Evolutionary conservation across 2,888 invertebrate genomes (phyloP).

Genomic region (Pelosia muscerda): DNA sequence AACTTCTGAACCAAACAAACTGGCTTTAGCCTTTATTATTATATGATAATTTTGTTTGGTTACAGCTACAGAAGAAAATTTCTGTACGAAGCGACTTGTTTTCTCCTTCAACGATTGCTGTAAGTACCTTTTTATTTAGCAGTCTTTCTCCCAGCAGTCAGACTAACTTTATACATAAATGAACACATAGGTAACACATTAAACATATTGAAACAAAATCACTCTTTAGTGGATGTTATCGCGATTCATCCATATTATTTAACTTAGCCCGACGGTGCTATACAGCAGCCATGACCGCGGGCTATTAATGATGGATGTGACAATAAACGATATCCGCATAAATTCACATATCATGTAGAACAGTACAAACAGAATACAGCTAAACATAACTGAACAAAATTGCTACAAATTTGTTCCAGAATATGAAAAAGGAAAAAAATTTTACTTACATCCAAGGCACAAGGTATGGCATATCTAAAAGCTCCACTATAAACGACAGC

Average conservation of each 20-base stretch:
- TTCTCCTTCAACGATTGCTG: constrained; percentile 38
- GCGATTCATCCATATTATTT: too few relatives aligned
- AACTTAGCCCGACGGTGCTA: too few relatives aligned
- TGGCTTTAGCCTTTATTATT: neutral
- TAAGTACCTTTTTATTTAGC: constrained; percentile 28
- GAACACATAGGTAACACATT: too few relatives aligned
- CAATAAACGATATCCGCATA: too few relatives aligned
- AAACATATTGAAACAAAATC: too few relatives aligned
- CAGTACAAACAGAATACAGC: too few relatives aligned
- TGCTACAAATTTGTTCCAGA: neutral
- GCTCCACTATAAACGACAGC: neutral
- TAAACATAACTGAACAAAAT: neutral
- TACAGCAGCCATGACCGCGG: too few relatives aligned
- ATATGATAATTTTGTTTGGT: neutral
- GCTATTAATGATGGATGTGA: too few relatives aligned
- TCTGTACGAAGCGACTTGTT: constrained; percentile 63
- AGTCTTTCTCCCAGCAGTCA: neutral
- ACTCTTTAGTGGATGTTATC: too few relatives aligned
- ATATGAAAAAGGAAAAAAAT: constrained; percentile 21
- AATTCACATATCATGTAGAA: too few relatives aligned
- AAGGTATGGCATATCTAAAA: constrained; percentile 18
- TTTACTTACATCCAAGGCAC: constrained; percentile 18
- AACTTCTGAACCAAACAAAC: too few relatives aligned
- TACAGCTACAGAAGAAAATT: constrained; percentile 22
- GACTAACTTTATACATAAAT: neutral